Evolutionary conservation across 2,888 invertebrate genomes (phyloP).

Genomic region (Eucriotettix oculatus): DNA sequence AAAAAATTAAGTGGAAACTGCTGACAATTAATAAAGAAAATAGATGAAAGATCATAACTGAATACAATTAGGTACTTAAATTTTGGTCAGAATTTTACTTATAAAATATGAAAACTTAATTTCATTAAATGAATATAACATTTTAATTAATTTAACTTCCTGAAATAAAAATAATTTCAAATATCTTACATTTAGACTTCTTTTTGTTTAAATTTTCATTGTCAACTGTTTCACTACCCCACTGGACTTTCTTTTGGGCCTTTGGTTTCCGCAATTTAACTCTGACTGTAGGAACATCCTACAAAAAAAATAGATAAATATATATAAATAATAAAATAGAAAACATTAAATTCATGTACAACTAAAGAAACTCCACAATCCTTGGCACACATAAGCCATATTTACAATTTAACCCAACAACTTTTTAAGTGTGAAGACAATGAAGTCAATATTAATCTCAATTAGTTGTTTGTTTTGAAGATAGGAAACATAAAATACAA

Average conservation of each 20-base stretch:
- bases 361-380: too few species aligned
- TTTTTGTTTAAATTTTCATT: constrained; percentile 91
- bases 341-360: too few species aligned
- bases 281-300: constrained; percentile 40
- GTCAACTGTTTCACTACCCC: constrained; percentile 82
- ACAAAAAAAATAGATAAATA: background rate
- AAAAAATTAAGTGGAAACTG: background rate
- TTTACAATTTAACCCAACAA: too few species aligned
- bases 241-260: constrained; percentile 63
- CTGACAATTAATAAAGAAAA: background rate
- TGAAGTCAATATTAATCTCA: too few species aligned
- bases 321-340: too few species aligned
- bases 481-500: too few species aligned
- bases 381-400: too few species aligned
- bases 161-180: background rate
- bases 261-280: constrained; percentile 52
- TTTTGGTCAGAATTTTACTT: background rate
- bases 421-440: too few species aligned
- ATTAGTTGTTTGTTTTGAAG: too few species aligned
- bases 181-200: constrained; percentile 80
- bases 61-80: background rate
- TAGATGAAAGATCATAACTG: background rate
- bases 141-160: background rate
- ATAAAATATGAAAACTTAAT: background rate
- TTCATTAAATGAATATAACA: background rate